phyloP scores from a whole-genome alignment of 2,797 vertebrate species.

The Esox lucius region DNA sequence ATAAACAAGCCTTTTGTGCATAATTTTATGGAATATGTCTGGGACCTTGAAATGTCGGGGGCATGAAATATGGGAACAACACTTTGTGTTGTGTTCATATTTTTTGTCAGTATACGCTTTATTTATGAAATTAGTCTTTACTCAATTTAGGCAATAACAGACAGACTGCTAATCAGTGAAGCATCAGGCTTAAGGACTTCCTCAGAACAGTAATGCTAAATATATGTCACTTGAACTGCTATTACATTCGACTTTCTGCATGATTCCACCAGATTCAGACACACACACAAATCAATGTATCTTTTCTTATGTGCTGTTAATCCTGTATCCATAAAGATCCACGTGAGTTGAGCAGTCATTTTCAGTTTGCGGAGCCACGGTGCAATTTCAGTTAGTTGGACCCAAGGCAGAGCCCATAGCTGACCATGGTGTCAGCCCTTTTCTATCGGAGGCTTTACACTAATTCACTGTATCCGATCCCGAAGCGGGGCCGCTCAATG shows the following conservation, averaged over 20 bases:
- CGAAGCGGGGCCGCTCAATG: conserved; percentile 63
- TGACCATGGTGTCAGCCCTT: conserved; percentile 66
- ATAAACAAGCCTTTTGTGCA: too few species aligned
- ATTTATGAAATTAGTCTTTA: too few species aligned
- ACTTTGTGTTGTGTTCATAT: too few species aligned
- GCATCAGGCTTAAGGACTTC: background rate
- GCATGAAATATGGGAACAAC: too few species aligned
- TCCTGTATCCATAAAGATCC: background rate
- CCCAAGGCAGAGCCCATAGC: conserved; percentile 43
- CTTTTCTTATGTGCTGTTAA: background rate
- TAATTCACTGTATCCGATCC: conserved; percentile 73
- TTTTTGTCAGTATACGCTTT: too few species aligned
- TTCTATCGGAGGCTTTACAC: conserved; percentile 69
- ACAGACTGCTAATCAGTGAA: background rate
- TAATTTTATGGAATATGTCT: too few species aligned
- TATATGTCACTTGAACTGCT: background rate
- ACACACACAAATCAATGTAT: background rate
- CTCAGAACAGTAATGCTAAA: background rate
- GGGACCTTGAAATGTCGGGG: too few species aligned
- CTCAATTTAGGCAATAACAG: background rate
- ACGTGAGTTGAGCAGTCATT: conserved; percentile 18
- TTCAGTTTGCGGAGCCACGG: conserved; percentile 31
- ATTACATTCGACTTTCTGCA: background rate
- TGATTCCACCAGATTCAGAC: background rate
- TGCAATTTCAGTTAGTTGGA: conserved; percentile 51